These are phyloP conservation scores for Anas platyrhynchos DNA, from an alignment of 2,113 vertebrate genomes.

Conservation along the genomic window DNA sequence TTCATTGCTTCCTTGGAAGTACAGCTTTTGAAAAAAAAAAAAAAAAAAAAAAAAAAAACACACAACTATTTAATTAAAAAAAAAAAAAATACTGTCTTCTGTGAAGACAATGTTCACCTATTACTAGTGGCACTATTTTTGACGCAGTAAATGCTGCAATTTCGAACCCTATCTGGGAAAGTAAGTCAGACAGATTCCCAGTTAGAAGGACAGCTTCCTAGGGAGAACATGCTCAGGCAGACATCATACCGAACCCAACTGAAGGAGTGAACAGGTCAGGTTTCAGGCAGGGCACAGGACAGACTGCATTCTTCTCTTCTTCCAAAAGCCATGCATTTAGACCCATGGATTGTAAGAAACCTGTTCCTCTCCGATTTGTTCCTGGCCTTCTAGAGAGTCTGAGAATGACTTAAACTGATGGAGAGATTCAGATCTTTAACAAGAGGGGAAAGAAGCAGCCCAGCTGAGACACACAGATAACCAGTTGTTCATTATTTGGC, in stretches of 20 bases:
- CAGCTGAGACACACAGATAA: background rate
- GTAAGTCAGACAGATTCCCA: background rate
- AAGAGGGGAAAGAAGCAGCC: background rate
- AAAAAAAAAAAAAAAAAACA: too few species aligned
- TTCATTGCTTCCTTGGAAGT: background rate
- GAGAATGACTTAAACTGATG: background rate
- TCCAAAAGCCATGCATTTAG: background rate
- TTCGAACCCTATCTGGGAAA: background rate
- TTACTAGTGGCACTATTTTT: background rate
- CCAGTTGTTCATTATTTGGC: accelerated
- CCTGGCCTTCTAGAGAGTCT: background rate
- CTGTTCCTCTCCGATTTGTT: background rate
- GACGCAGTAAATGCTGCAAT: background rate
- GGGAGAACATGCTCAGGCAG: background rate
- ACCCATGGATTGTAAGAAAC: background rate
- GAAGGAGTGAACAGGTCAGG: accelerated
- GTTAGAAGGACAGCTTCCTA: background rate
- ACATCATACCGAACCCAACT: background rate
- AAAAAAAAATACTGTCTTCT: background rate
- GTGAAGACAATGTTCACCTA: background rate
- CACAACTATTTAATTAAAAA: background rate
- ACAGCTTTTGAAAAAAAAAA: background rate
- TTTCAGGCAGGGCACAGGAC: background rate
- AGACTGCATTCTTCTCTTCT: background rate
- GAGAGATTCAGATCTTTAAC: background rate